A percentile compares a stretch with the other conserved stretches of the same genome.
phyloP scores from a whole-genome alignment of 2,888 invertebrate species.

The Ptychoptera albimana region DNA sequence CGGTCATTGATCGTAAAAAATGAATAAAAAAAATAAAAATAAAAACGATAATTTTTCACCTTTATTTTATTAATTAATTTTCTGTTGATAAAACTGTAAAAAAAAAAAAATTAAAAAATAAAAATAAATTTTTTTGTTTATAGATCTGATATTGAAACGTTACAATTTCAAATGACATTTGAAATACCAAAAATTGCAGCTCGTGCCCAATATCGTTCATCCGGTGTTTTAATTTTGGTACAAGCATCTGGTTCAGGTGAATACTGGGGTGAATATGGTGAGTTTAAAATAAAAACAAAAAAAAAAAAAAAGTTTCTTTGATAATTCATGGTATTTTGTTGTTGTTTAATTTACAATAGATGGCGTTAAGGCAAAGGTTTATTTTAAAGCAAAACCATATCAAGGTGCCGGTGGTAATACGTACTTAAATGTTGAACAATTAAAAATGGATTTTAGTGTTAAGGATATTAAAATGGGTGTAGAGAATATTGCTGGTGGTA shows the following conservation, averaged over 20 bases:
- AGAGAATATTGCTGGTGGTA: constrained; percentile 66
- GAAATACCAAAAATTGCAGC: constrained; percentile 67
- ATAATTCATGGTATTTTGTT: background rate
- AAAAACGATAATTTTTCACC: background rate
- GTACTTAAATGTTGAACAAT: constrained; percentile 53
- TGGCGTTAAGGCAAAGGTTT: constrained; percentile 69
- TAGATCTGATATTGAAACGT: constrained; percentile 59
- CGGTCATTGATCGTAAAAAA: too few relatives aligned
- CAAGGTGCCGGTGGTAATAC: constrained; percentile 41
- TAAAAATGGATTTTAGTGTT: constrained; percentile 76
- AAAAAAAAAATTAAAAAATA: too few relatives aligned
- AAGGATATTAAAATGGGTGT: constrained; percentile 73
- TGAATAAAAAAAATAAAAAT: too few relatives aligned
- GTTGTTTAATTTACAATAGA: constrained; percentile 34
- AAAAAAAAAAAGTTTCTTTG: background rate
- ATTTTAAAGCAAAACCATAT: constrained; percentile 56
- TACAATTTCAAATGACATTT: constrained; percentile 67
- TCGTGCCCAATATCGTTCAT: constrained; percentile 63
- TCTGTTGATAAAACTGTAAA: too few relatives aligned
- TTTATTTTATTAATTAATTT: background rate
- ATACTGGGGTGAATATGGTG: constrained; percentile 82
- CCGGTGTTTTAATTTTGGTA: constrained; percentile 61
- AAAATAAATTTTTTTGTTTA: too few relatives aligned
- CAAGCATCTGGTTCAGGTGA: constrained; percentile 74
- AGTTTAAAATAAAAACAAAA: constrained; percentile 8